These are phyloP conservation scores for Chymomyza amoena DNA, from an alignment of 2,888 invertebrate species.

Conservation along the genomic window DNA sequence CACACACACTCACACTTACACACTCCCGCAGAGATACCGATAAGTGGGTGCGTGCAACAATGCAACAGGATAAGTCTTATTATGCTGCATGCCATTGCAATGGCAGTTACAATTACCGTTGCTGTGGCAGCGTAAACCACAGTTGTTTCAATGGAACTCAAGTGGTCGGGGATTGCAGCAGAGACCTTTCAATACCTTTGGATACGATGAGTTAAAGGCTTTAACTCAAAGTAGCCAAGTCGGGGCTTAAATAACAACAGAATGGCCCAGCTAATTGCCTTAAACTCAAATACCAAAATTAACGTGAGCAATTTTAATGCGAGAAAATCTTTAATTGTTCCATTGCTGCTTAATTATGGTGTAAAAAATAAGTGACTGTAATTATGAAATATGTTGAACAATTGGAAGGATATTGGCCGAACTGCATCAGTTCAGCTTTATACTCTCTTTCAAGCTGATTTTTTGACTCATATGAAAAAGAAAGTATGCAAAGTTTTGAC, in stretches of 20 bases:
- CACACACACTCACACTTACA: background rate
- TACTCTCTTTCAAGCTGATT: too few relatives aligned
- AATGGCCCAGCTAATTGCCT: too few relatives aligned
- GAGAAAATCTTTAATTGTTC: too few relatives aligned
- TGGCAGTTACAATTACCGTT: background rate
- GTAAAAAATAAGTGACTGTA: background rate
- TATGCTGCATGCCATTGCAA: conserved; percentile 28
- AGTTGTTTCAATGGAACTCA: background rate
- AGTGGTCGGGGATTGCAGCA: background rate
- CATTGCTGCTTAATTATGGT: conserved; percentile 20
- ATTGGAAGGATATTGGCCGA: background rate
- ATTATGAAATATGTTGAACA: background rate
- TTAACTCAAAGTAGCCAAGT: background rate
- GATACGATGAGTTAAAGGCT: background rate
- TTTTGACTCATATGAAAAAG: too few relatives aligned
- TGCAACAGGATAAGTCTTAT: conserved; percentile 58
- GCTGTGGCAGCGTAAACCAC: background rate
- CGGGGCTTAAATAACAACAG: too few relatives aligned
- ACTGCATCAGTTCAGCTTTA: too few relatives aligned
- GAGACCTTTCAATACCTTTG: background rate
- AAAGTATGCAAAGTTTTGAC: too few relatives aligned
- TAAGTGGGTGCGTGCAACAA: conserved; percentile 21
- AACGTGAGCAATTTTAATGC: too few relatives aligned
- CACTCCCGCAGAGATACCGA: background rate
- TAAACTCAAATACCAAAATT: too few relatives aligned